These are phyloP conservation scores for Acholoe squamosa DNA, from an alignment of 2,888 invertebrate species.

Conservation along the genomic window DNA sequence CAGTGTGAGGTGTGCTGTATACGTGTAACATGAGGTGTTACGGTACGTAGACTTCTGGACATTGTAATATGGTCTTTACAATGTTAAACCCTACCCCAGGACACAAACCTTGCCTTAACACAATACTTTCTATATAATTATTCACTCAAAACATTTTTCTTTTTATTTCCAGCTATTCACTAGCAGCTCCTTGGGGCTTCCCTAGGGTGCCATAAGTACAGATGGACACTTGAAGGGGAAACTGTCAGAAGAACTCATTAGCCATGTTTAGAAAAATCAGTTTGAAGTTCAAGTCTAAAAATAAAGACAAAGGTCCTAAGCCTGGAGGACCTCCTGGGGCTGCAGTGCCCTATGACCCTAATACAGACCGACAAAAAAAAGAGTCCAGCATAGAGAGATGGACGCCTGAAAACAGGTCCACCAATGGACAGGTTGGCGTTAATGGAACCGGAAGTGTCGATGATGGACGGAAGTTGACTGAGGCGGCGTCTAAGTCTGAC, in stretches of 20 bases:
- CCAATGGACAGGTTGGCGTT: not conserved
- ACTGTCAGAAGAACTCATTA: not conserved
- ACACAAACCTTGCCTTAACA: too few relatives aligned
- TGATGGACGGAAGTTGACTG: constrained; percentile 37
- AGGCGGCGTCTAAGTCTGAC: constrained; percentile 64
- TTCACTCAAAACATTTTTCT: not conserved
- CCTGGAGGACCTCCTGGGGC: constrained; percentile 54
- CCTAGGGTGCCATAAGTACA: not conserved
- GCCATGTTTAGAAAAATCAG: constrained; percentile 45
- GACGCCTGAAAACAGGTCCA: not conserved
- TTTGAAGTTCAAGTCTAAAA: constrained; percentile 43
- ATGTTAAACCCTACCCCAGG: too few relatives aligned
- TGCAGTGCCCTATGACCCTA: constrained; percentile 61
- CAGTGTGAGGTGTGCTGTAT: too few relatives aligned
- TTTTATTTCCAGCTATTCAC: not conserved
- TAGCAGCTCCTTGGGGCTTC: not conserved
- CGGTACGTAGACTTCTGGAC: too few relatives aligned
- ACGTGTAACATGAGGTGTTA: too few relatives aligned
- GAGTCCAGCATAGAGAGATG: constrained; percentile 26
- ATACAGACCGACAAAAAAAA: constrained; percentile 10
- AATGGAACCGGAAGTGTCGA: not conserved
- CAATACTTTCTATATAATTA: not conserved
- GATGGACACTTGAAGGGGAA: not conserved
- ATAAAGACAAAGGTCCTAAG: not conserved
- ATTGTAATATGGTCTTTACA: too few relatives aligned